These are phyloP conservation scores for Xenus cinereus DNA, from an alignment of 2,113 vertebrate species.

Conservation along the genomic window DNA sequence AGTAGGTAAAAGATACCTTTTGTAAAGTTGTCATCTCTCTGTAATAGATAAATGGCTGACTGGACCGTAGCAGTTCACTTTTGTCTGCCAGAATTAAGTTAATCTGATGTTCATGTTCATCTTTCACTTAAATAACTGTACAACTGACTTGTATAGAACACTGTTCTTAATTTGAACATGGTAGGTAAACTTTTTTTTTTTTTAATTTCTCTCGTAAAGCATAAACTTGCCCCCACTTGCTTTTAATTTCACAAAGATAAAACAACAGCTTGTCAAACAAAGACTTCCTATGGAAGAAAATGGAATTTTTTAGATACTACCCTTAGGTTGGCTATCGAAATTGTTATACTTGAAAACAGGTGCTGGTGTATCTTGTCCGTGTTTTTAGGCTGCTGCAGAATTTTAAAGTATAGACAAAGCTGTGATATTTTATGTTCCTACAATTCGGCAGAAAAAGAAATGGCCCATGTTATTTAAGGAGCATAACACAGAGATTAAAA, in stretches of 20 bases:
- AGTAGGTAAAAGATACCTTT: slow-evolving; percentile 99
- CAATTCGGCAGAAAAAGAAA: slow-evolving; percentile 64
- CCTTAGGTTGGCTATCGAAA: slow-evolving; percentile 81
- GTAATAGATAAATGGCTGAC: slow-evolving; percentile 95
- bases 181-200: slow-evolving; percentile 88
- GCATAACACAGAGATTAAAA: slow-evolving; percentile 82
- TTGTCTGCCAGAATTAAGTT: slow-evolving; percentile 89
- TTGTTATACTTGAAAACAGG: slow-evolving; percentile 85
- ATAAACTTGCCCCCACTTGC: slow-evolving; percentile 79
- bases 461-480: slow-evolving; percentile 76
- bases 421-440: slow-evolving; percentile 81
- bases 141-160: slow-evolving; percentile 91
- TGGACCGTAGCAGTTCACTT: slow-evolving; percentile 90
- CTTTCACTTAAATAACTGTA: slow-evolving; percentile 93
- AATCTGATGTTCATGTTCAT: slow-evolving; percentile 88
- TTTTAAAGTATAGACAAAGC: slow-evolving; percentile 89
- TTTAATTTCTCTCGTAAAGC: slow-evolving; percentile 84
- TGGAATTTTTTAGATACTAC: slow-evolving; percentile 85
- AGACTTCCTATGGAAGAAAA: slow-evolving; percentile 99
- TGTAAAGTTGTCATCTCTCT: slow-evolving; percentile 99
- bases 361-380: slow-evolving; percentile 84
- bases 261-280: slow-evolving; percentile 81
- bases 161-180: slow-evolving; percentile 90
- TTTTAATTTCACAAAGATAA: slow-evolving; percentile 82
- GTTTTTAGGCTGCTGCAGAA: slow-evolving; percentile 89